phyloP scores from a whole-genome alignment of 2,113 vertebrate species.

The Cebus imitator region DNA sequence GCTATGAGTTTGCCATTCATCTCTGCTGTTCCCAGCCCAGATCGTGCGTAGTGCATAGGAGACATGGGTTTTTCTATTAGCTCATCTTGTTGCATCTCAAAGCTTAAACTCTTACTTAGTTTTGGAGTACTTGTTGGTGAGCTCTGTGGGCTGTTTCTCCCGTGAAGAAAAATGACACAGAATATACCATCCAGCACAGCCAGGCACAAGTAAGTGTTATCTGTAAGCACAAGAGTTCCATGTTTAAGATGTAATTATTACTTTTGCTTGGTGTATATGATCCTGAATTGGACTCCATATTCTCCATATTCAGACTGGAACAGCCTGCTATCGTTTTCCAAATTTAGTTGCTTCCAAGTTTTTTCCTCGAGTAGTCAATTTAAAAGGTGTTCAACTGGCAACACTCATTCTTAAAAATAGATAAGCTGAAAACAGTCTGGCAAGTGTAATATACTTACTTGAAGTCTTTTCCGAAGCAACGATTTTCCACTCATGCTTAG shows the following conservation, averaged over 20 bases:
- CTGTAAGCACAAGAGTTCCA: slow-evolving; percentile 79
- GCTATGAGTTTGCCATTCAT: slow-evolving; percentile 92
- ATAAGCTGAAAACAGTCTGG: background rate
- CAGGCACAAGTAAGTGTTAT: slow-evolving; percentile 96
- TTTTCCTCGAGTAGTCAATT: slow-evolving; percentile 19
- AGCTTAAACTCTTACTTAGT: slow-evolving; percentile 96
- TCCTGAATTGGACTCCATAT: background rate
- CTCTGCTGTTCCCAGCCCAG: slow-evolving; percentile 93
- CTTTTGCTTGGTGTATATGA: slow-evolving; percentile 20
- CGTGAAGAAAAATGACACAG: slow-evolving; percentile 97
- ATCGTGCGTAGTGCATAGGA: slow-evolving; percentile 97
- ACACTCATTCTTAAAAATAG: slow-evolving; percentile 30
- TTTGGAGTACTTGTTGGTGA: slow-evolving; percentile 96
- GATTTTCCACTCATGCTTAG: slow-evolving; percentile 98
- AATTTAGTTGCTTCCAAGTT: slow-evolving; percentile 20
- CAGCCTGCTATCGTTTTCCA: background rate
- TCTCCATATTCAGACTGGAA: slow-evolving; percentile 3
- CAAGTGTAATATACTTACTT: slow-evolving; percentile 88
- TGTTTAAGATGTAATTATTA: background rate
- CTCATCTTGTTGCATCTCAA: slow-evolving; percentile 91
- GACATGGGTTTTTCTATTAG: slow-evolving; percentile 91
- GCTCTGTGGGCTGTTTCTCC: slow-evolving; percentile 95
- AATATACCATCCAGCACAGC: slow-evolving; percentile 95
- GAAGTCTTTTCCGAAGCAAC: slow-evolving; percentile 98
- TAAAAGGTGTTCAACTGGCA: slow-evolving; percentile 41